A percentile compares a stretch with the other conserved stretches of the same genome.
Evolutionary conservation across 2,113 vertebrate genomes (phyloP).

Genomic region (Tonatia bakeri): DNA sequence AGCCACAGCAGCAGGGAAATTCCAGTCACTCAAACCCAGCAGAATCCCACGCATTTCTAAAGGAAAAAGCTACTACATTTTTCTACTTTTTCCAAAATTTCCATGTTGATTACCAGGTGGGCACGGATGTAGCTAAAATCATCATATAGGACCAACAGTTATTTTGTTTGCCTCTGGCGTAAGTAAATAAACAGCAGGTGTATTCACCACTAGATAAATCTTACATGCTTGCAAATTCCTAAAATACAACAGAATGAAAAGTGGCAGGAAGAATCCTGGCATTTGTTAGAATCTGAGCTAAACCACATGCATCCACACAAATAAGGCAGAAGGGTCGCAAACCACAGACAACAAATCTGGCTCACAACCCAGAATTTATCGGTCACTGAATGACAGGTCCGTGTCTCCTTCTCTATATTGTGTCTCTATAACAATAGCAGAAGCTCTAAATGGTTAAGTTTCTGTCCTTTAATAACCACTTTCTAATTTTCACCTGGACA

Average conservation of each 20-base stretch:
- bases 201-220: background rate
- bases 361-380: background rate
- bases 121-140: background rate
- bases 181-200: slow-evolving; percentile 49
- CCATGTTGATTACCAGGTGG: background rate
- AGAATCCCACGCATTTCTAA: background rate
- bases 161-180: slow-evolving; percentile 19
- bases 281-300: background rate
- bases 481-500: background rate
- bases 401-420: background rate
- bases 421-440: background rate
- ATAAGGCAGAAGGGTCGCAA: background rate
- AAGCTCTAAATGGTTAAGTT: background rate
- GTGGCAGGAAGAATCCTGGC: background rate
- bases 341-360: background rate
- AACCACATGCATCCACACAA: background rate
- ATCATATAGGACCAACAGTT: background rate
- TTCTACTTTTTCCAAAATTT: slow-evolving; percentile 21
- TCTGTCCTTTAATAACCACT: background rate
- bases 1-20: background rate
- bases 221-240: slow-evolving; percentile 21
- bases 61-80: background rate
- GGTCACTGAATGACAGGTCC: background rate
- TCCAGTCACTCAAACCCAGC: background rate
- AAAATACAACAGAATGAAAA: slow-evolving; percentile 11